Evolutionary conservation across 2,113 vertebrate genomes (phyloP).

Genomic region (Cygnus buccinator): DNA sequence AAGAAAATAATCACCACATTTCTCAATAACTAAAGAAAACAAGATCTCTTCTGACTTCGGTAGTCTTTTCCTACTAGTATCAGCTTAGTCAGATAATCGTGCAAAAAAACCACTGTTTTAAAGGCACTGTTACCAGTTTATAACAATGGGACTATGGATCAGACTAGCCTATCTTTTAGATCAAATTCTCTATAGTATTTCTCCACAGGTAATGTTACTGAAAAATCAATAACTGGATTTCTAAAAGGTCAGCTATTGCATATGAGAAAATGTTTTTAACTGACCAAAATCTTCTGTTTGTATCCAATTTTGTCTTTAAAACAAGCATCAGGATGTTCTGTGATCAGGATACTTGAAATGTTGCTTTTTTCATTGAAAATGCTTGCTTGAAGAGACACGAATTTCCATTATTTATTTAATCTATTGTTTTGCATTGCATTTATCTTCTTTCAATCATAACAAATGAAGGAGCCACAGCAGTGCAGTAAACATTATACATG

Average conservation of each 20-base stretch:
- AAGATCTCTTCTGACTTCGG: background rate
- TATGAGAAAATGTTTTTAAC: background rate
- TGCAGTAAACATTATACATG: background rate
- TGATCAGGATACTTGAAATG: background rate
- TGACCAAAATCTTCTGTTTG: background rate
- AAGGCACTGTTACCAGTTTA: background rate
- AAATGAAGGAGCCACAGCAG: background rate
- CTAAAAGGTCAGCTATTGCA: background rate
- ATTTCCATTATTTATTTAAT: conserved; percentile 13
- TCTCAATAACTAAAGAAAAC: background rate
- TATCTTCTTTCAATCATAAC: background rate
- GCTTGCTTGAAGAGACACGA: background rate
- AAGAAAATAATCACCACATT: background rate
- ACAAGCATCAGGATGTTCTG: background rate
- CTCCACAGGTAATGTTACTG: background rate
- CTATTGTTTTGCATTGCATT: background rate
- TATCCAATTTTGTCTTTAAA: background rate
- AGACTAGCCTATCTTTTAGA: background rate
- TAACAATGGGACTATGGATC: background rate
- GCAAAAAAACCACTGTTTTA: background rate
- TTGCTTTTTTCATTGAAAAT: background rate
- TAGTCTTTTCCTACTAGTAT: background rate
- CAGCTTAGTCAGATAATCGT: background rate
- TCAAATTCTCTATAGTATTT: background rate
- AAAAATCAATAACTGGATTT: background rate